Base-by-base conservation (phyloP, 2,888 invertebrate species). In the Drosophila atroscutellata region DNA sequence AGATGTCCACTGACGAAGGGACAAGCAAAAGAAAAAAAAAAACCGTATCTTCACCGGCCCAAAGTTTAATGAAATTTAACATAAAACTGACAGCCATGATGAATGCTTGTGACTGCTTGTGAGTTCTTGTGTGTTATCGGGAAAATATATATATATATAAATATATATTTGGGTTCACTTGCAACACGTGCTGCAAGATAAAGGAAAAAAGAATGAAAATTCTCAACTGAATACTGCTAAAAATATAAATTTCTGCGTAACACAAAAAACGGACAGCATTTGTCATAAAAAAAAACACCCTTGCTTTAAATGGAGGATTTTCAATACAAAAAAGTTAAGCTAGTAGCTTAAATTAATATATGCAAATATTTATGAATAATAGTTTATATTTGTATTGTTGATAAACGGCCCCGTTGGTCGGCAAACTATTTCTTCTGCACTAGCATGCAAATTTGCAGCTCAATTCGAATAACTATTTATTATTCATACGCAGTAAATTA, bases 51-150 rank as follows among this genome's bases (percentile, higher is more conserved):
- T 36, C 37, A 62, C 34, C 28, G 74, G 52, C 61, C 60, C 67
- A 75, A 84, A 82, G 82, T 87, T 84, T 84, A 89, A 89, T 85
- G 87, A 80, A 89, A 81, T 77, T 89, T 58, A 74, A 63, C 68
- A 75, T 63, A 72, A 78, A 74, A 57, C 67, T 69, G 83, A 80
- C 89, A 83, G 89, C 45, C 42, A 74, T 80, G 83, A 83, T 83
- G 80, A 82, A 85, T 83, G 64, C 57, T 55, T 74, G 26, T 54
- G 70, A 75, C 65, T 61, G 32, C 13, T 7, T 37, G 42, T 42
- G 34, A 45, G 15, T 2, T 45, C 20, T 62, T 61, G 49, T 30
- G 39, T 26, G 50, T 42, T 37, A 30, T 18, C 20, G n/a, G 37
- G 37, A 30, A 65, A 62, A 45, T 51, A 57, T 45, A 45, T 58